phyloP scores from a whole-genome alignment of 2,888 invertebrate species.

The Melanostoma scalare region DNA sequence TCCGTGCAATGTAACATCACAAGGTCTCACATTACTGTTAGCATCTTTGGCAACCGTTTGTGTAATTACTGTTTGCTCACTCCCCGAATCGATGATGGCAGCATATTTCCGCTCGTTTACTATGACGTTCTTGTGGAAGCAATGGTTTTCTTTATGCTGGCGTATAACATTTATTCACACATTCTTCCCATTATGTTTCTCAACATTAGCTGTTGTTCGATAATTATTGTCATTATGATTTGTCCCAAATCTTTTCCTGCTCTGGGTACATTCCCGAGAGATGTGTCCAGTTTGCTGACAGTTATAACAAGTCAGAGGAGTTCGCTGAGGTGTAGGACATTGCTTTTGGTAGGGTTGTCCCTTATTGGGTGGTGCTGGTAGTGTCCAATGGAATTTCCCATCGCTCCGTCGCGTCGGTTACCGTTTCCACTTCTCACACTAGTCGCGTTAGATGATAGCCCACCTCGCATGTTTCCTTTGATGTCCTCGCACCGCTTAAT shows the following conservation, averaged over 20 bases:
- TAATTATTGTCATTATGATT: background rate
- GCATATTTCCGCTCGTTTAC: constrained; percentile 3
- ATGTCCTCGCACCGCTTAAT: constrained; percentile 23
- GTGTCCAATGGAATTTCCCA: constrained; percentile 5
- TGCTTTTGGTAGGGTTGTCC: background rate
- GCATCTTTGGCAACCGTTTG: constrained; percentile 3
- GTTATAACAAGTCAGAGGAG: constrained; percentile 12
- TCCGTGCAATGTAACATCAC: constrained; percentile 4
- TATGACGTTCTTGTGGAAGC: constrained; percentile 11
- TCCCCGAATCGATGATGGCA: constrained; percentile 22
- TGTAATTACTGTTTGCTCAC: constrained; percentile 8
- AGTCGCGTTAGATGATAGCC: background rate
- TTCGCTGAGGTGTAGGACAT: constrained; percentile 8
- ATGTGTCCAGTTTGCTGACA: constrained; percentile 20
- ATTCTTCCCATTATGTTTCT: constrained; percentile 13
- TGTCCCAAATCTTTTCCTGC: constrained; percentile 7
- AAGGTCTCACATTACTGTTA: background rate
- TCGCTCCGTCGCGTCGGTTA: background rate
- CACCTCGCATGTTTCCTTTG: constrained; percentile 1
- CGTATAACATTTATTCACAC: constrained; percentile 9
- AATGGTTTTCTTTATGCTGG: constrained; percentile 1
- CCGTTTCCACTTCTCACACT: background rate
- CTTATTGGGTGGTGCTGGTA: constrained; percentile 1
- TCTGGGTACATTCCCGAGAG: constrained; percentile 15
- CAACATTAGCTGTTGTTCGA: background rate